Conservation (phyloP, 2,113 vertebrate species). For the Vidua chalybeata region DNA sequence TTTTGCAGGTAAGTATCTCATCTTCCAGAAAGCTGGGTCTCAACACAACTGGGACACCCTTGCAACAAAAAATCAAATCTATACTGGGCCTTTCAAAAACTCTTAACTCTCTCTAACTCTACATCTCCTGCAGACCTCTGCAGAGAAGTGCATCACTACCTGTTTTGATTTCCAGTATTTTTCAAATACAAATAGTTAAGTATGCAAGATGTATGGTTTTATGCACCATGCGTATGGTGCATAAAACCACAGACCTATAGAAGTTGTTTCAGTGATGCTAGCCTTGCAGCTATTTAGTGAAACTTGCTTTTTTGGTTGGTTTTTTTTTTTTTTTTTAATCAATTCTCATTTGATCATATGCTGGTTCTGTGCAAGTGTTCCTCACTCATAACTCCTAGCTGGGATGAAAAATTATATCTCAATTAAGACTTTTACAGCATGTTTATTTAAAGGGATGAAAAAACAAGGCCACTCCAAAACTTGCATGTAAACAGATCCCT, state of each 20-base stretch:
- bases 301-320: neutral
- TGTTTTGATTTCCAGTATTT: neutral
- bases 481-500: neutral
- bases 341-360: neutral
- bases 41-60: neutral
- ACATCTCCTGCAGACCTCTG: neutral
- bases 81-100: neutral
- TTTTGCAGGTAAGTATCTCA: constrained; percentile 80
- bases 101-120: too few relatives aligned
- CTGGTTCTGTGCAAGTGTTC: neutral
- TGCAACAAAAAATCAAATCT: neutral
- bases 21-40: neutral
- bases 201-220: neutral
- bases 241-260: neutral
- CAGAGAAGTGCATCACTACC: neutral
- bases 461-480: neutral
- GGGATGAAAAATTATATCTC: neutral
- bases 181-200: neutral
- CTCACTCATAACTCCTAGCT: neutral
- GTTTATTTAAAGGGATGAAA: neutral
- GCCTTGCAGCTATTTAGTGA: neutral
- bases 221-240: rapidly evolving
- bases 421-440: neutral
- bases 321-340: neutral
- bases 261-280: neutral